Evolutionary conservation across 2,113 vertebrate species (phyloP).

Genomic region (Thoracochromis brauschi): DNA sequence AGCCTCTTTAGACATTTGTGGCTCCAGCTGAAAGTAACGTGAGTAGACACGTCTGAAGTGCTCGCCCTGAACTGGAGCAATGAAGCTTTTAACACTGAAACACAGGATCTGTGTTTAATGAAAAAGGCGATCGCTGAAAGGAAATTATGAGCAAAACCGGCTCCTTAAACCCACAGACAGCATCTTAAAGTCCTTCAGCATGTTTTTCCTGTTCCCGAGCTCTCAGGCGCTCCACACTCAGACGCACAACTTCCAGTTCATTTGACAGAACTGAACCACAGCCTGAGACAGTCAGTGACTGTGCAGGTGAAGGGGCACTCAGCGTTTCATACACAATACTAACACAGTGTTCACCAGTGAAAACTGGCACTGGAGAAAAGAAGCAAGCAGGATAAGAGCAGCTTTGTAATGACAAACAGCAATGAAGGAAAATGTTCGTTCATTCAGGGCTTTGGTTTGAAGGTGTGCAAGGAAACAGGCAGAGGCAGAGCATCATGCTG

Average conservation of each 20-base stretch:
- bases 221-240: background rate
- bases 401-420: background rate
- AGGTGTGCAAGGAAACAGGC: background rate
- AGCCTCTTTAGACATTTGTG: background rate
- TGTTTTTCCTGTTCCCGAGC: background rate
- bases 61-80: background rate
- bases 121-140: rapidly evolving
- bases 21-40: background rate
- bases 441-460: background rate
- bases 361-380: background rate
- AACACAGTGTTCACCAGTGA: background rate
- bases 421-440: background rate
- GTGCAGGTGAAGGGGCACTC: background rate
- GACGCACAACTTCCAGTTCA: background rate
- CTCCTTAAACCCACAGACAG: background rate
- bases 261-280: background rate
- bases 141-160: background rate
- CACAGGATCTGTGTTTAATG: background rate
- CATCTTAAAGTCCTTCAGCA: background rate
- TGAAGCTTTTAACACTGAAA: background rate
- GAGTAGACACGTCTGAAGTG: background rate
- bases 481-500: background rate
- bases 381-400: background rate
- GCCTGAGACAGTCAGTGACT: rapidly evolving
- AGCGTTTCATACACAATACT: background rate